Percentiles rank a stretch among this genome's conserved stretches.
phyloP scores from a whole-genome alignment of 2,888 invertebrate species.

The Gibbula magus region DNA sequence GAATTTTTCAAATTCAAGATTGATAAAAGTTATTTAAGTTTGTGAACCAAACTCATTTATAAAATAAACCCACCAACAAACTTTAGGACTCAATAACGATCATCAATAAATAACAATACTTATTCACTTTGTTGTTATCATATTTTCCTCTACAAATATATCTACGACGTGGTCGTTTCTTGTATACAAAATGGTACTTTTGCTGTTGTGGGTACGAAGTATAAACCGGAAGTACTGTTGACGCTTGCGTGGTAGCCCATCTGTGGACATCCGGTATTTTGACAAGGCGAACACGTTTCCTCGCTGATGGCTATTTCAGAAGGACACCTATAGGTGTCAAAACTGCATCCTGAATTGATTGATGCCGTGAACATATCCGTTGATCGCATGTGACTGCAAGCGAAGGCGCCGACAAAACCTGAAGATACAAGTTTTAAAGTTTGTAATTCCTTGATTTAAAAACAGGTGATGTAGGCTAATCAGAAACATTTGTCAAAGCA shows the following conservation, averaged over 20 bases:
- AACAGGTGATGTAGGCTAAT: no score
- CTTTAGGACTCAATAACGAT: no score
- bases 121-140: no score
- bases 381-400: conserved; percentile 91
- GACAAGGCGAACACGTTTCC: conserved; percentile 77
- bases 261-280: conserved; percentile 34
- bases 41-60: no score
- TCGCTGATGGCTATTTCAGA: conserved; percentile 87
- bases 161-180: neutral
- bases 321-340: conserved; percentile 85
- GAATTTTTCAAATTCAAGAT: no score
- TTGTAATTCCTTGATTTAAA: no score
- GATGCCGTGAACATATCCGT: conserved; percentile 90
- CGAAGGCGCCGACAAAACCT: conserved; percentile 76
- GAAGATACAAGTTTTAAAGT: conserved; percentile 30
- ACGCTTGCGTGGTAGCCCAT: conserved; percentile 47
- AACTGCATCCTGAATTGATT: conserved; percentile 84
- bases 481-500: no score
- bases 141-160: no score
- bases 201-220: conserved; percentile 29
- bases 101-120: no score
- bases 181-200: conserved; percentile 26
- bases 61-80: no score
- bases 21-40: no score
- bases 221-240: conserved; percentile 26